Evolutionary conservation across 2,113 vertebrate species (phyloP).

Genomic region (Todiramphus chloris): DNA sequence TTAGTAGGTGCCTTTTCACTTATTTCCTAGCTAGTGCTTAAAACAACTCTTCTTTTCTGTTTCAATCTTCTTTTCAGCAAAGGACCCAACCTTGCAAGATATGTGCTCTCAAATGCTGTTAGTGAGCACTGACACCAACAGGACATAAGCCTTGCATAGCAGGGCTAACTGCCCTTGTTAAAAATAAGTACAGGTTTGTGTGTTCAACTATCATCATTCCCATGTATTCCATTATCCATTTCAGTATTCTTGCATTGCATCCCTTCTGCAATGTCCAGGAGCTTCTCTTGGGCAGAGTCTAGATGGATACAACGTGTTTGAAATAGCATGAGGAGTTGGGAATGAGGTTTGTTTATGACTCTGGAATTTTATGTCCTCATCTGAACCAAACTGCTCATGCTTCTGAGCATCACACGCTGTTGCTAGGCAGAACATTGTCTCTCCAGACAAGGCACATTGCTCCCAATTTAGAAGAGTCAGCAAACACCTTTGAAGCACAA

Average conservation of each 20-base stretch:
- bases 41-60: neutral
- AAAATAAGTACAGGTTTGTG: neutral
- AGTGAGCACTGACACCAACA: accelerated
- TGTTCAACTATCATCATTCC: neutral
- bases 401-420: neutral
- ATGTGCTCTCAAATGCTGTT: neutral
- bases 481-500: neutral
- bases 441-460: neutral
- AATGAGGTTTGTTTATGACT: neutral
- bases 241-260: neutral
- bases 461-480: neutral
- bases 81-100: neutral
- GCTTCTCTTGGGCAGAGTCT: neutral
- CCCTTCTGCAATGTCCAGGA: neutral
- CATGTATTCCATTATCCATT: accelerated
- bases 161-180: neutral
- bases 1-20: neutral
- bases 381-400: neutral
- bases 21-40: accelerated
- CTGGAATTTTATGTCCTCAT: conserved; percentile 13
- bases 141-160: neutral
- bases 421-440: neutral
- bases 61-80: neutral
- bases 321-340: neutral
- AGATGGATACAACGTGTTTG: neutral